Evolutionary conservation across 2,888 invertebrate species (phyloP).

Genomic region (Athrips mouffetella): DNA sequence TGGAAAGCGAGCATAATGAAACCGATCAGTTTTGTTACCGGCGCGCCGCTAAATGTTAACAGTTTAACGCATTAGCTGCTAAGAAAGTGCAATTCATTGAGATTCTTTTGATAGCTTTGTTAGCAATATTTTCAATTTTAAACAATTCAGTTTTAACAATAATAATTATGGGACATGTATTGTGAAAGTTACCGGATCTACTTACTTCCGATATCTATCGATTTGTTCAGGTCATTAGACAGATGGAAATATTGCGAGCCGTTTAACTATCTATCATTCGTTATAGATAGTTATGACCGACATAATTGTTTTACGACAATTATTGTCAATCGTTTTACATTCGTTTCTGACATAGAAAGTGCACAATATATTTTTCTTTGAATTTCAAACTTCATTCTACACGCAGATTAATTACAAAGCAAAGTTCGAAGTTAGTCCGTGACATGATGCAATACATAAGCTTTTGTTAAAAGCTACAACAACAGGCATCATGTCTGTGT

Average conservation of each 20-base stretch:
- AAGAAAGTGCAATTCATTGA: neutral
- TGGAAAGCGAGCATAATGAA: constrained; percentile 24
- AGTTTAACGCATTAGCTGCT: constrained; percentile 13
- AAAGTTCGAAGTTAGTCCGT: too few species aligned
- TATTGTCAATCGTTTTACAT: constrained; percentile 5
- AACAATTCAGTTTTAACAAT: neutral
- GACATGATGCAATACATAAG: constrained; percentile 4
- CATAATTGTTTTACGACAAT: constrained; percentile 9
- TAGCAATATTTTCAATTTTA: neutral
- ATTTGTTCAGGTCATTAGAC: constrained; percentile 26
- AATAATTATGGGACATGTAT: constrained; percentile 10
- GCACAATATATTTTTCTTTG: too few species aligned
- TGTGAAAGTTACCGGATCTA: constrained; percentile 25
- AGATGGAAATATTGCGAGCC: constrained; percentile 17
- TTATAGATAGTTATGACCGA: constrained; percentile 20
- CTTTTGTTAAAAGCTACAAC: constrained; percentile 15
- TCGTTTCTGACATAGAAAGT: neutral
- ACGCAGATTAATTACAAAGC: too few species aligned
- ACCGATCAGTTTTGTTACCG: constrained; percentile 15
- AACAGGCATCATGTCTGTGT: constrained; percentile 27
- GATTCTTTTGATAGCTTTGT: neutral
- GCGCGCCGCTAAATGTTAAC: constrained; percentile 10
- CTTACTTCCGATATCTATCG: constrained; percentile 24
- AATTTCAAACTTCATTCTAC: too few species aligned
- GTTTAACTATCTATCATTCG: constrained; percentile 19